Evolutionary conservation across 1,140 invertebrate species (phyloP), one percentile per base, ranked within the genome.

Genomic region (Aphidius gifuensis): DNA sequence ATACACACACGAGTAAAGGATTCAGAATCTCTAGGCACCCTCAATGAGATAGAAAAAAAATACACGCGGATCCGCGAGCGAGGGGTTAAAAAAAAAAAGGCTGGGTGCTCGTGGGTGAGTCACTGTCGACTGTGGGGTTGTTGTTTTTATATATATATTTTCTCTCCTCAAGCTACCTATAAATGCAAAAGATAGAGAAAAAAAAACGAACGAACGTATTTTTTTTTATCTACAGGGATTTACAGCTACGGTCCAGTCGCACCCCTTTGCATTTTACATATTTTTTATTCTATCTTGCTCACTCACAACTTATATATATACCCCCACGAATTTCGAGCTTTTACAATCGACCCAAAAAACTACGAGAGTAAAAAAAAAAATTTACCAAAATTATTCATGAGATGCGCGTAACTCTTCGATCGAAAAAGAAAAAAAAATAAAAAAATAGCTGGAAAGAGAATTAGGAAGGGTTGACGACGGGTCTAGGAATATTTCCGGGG

Each of bases 211-310:
- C 23, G 4, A 32, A 32, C 23, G 23, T 32, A 32, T 32, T 32
- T 32, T 72, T 78, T 78, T 78, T 78, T 78, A 78, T 78, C 76
- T 78, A 77, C 69, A 75, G 74, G 75, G 75, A 78, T 78, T 78
- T 77, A 69, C 70, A 74, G 71, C 64, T 69, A 71, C 68, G 69
- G 75, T 78, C 75, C 76, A 71, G 72, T 72, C 76, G 72, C 74
- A 76, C 72, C 75, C 58, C 60, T 61, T 63, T 70, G 67, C 56
- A 48, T n/a, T 59, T 49, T 42, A 42, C 23, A 32, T 56, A 47
- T 56, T 49, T 50, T 46, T 49, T 42, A 6, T n/a, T 45, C 50
- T 45, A 58, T 42, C 56, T 50, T 44, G n/a, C 32, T 51, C 55
- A 46, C 43, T 45, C 42, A 39, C 53, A 50, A 44, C 46, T 42